Evolutionary conservation across 2,888 invertebrate species (phyloP).

Genomic region (Agonum fuliginosum): DNA sequence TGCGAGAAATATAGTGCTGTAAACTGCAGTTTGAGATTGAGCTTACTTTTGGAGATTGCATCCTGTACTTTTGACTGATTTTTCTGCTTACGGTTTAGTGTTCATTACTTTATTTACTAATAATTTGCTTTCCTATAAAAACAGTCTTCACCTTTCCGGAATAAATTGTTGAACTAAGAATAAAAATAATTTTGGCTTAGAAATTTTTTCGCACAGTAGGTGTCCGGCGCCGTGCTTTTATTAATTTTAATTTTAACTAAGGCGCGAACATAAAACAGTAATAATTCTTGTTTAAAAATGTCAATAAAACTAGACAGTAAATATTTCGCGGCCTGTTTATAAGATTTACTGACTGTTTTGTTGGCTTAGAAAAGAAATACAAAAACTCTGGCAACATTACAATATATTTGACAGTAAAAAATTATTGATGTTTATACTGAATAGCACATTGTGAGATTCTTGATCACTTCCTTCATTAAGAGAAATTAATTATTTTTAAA

Average conservation of each 20-base stretch:
- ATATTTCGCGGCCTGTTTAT: constrained; percentile 27
- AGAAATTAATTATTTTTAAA: background rate
- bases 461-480: constrained; percentile 7
- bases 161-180: no score
- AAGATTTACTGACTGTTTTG: constrained; percentile 43
- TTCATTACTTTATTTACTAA: no score
- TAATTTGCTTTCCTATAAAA: no score
- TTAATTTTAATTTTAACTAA: constrained; percentile 28
- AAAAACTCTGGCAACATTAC: constrained; percentile 38
- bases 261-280: constrained; percentile 20
- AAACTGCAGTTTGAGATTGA: no score
- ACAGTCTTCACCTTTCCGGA: no score
- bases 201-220: no score
- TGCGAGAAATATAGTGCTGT: no score
- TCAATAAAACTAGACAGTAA: constrained; percentile 29
- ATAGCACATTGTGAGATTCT: constrained; percentile 34
- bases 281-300: constrained; percentile 42
- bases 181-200: no score
- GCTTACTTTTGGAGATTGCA: no score
- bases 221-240: no score
- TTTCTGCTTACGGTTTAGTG: no score
- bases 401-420: constrained; percentile 34
- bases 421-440: constrained; percentile 33
- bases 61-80: no score
- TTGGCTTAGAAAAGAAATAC: constrained; percentile 36